phyloP scores from a whole-genome alignment of 1,140 invertebrate species.

The Nebria ingens region DNA sequence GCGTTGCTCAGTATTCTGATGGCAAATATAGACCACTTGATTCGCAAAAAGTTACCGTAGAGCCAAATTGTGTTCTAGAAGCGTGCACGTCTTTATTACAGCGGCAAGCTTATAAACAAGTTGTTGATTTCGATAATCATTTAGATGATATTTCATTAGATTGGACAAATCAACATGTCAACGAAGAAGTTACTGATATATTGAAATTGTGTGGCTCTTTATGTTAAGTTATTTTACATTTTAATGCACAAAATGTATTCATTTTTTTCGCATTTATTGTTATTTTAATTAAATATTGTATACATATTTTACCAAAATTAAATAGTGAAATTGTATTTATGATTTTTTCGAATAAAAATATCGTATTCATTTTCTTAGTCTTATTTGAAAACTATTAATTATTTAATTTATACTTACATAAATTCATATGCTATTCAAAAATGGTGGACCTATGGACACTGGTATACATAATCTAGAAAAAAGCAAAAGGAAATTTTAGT shows the following conservation, averaged over 20 bases:
- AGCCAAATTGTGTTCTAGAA: constrained; percentile 41
- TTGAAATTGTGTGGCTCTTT: constrained; percentile 1
- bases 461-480: neutral
- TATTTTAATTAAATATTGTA: too few relatives aligned
- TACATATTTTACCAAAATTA: too few relatives aligned
- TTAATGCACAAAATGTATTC: neutral
- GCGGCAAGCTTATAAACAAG: constrained; percentile 51
- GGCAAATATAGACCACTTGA: constrained; percentile 55
- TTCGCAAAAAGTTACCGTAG: constrained; percentile 27
- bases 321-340: too few relatives aligned
- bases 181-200: constrained; percentile 42
- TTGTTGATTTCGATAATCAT: constrained; percentile 88
- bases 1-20: constrained; percentile 55
- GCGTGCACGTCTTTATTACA: constrained; percentile 56
- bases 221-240: neutral
- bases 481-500: neutral
- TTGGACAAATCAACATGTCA: constrained; percentile 67
- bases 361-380: too few relatives aligned
- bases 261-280: too few relatives aligned
- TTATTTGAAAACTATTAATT: too few relatives aligned
- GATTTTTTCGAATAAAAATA: too few relatives aligned
- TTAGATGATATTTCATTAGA: constrained; percentile 71
- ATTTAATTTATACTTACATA: too few relatives aligned
- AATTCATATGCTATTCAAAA: too few relatives aligned
- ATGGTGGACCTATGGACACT: too few relatives aligned